Evolutionary conservation across 2,113 vertebrate species (phyloP).

Genomic region (Tragelaphus strepsiceros): DNA sequence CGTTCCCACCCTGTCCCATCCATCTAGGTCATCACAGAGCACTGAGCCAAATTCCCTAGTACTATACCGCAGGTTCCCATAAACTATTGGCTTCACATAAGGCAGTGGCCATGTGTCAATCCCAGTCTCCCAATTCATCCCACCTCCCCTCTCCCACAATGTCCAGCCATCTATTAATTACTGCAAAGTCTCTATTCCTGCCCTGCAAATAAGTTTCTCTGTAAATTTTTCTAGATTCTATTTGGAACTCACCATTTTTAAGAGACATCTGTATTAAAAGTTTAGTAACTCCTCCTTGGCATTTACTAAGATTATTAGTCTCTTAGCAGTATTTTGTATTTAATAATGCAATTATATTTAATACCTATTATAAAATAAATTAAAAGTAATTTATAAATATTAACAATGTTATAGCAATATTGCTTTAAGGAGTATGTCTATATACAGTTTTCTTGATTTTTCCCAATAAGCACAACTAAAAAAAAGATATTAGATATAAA

Average conservation of each 20-base stretch:
- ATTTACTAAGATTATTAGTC: neutral
- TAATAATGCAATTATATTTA: neutral
- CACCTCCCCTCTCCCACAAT: neutral
- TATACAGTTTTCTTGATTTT: neutral
- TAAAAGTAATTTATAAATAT: neutral
- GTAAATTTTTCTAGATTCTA: neutral
- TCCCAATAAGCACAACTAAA: neutral
- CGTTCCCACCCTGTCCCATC: neutral
- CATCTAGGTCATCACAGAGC: neutral
- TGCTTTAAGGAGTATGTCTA: neutral
- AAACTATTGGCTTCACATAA: neutral
- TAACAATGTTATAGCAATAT: neutral
- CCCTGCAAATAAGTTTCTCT: neutral
- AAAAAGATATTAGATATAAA: neutral
- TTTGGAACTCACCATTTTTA: neutral
- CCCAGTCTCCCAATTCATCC: neutral
- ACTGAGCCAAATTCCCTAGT: neutral
- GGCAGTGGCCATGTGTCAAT: neutral
- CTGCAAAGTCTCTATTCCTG: neutral
- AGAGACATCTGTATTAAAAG: neutral
- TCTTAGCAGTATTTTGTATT: neutral
- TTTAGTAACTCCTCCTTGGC: neutral
- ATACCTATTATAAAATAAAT: neutral
- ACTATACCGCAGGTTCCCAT: neutral
- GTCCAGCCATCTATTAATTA: neutral